Percentiles rank a stretch among this genome's conserved stretches.
Evolutionary conservation across 2,888 invertebrate species (phyloP).

Genomic region (Leptothorax acervorum): DNA sequence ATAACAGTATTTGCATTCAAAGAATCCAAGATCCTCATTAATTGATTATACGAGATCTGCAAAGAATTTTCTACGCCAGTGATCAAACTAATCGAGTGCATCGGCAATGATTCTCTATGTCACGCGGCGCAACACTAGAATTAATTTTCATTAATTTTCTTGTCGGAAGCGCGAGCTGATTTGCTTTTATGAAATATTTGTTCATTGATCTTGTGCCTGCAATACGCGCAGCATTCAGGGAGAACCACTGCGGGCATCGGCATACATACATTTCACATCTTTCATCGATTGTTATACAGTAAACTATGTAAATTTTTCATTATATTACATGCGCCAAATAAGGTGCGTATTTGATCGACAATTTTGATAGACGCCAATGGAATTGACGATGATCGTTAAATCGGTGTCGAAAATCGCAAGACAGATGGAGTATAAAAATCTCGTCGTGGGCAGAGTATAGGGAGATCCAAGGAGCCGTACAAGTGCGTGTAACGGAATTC

Average conservation of each 20-base stretch:
- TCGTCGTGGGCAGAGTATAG: slow-evolving; percentile 64
- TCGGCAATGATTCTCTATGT: slow-evolving; percentile 29
- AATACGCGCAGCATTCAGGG: not conserved
- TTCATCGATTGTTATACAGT: not conserved
- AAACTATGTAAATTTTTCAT: not conserved
- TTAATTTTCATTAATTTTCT: slow-evolving; percentile 42
- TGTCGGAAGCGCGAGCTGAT: slow-evolving; percentile 9
- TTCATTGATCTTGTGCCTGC: not conserved
- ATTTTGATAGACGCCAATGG: not conserved
- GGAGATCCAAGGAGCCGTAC: slow-evolving; percentile 74
- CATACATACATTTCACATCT: not conserved
- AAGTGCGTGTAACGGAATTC: slow-evolving; percentile 84
- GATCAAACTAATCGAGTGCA: slow-evolving; percentile 56
- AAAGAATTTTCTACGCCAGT: slow-evolving; percentile 24
- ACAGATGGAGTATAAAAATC: slow-evolving; percentile 65
- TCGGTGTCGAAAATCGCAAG: slow-evolving; percentile 40
- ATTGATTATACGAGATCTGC: slow-evolving; percentile 46
- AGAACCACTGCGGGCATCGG: no score
- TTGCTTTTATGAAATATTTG: slow-evolving; percentile 17
- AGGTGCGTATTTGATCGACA: not conserved
- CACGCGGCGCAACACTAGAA: slow-evolving; percentile 20
- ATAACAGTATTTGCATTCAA: slow-evolving; percentile 21
- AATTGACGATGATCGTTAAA: slow-evolving; percentile 41
- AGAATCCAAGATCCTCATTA: slow-evolving; percentile 20
- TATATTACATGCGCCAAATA: not conserved